Evolutionary conservation across 2,797 vertebrate genomes (phyloP).

Genomic region (Poecilia gillii): DNA sequence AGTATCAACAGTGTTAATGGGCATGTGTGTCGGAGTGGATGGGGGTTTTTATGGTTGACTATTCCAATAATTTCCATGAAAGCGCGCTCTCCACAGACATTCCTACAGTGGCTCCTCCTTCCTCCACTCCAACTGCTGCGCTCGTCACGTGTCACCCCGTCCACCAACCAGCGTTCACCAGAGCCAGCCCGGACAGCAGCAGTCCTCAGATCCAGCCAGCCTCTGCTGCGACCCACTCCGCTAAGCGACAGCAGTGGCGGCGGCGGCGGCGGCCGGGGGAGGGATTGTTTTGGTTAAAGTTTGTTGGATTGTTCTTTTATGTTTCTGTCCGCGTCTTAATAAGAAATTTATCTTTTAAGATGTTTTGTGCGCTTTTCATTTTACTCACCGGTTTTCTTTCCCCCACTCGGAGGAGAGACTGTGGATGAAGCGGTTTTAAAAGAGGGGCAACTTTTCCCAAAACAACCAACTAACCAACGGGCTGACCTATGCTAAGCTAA

Average conservation of each 20-base stretch:
- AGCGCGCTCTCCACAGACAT: conserved; percentile 69
- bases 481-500: conserved; percentile 76
- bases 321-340: not conserved
- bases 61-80: conserved; percentile 60
- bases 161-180: conserved; percentile 67
- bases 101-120: conserved; percentile 73
- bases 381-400: not conserved
- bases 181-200: conserved; percentile 26
- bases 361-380: conserved; percentile 4
- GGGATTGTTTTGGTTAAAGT: conserved; percentile 70
- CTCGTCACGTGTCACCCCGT: conserved; percentile 65
- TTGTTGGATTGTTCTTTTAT: conserved; percentile 27
- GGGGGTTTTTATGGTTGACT: conserved; percentile 22
- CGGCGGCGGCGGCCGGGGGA: conserved; percentile 24
- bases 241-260: conserved; percentile 45
- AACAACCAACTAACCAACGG: conserved; percentile 37
- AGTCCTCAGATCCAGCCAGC: conserved; percentile 28
- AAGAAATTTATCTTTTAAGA: conserved; percentile 7
- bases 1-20: not conserved
- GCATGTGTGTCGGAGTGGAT: not conserved
- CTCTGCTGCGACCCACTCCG: conserved; percentile 48
- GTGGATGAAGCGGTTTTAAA: conserved; percentile 48
- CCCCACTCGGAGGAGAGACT: conserved; percentile 13
- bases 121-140: conserved; percentile 41
- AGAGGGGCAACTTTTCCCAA: conserved; percentile 59